These are phyloP conservation scores for Drosophila quadrilineata DNA, from an alignment of 1,140 invertebrate species.

Conservation along the genomic window DNA sequence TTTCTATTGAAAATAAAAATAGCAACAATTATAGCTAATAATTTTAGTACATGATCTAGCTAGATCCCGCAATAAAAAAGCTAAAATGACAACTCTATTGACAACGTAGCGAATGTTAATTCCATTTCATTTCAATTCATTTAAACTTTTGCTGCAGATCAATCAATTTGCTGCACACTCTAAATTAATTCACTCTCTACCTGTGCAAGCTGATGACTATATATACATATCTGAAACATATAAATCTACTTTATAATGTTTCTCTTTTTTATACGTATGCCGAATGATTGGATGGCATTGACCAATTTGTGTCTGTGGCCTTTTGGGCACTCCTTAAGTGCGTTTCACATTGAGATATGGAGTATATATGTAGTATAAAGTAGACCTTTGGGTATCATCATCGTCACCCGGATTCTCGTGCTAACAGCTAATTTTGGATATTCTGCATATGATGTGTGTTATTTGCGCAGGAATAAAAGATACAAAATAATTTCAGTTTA, in stretches of 20 bases:
- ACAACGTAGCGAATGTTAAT: conserved; percentile 25
- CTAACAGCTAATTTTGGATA: conserved; percentile 67
- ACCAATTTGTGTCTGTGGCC: neutral
- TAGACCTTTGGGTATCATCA: neutral
- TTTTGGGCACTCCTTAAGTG: conserved; percentile 46
- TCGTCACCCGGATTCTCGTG: conserved; percentile 39
- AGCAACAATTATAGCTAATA: too few species aligned
- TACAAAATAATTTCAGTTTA: conserved; percentile 45
- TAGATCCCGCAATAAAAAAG: too few species aligned
- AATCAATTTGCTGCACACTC: conserved; percentile 63
- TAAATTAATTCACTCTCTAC: conserved; percentile 12
- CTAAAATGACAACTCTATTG: too few species aligned
- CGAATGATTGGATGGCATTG: conserved; percentile 25
- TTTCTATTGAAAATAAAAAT: too few species aligned
- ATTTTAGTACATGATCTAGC: too few species aligned
- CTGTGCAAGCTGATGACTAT: too few species aligned
- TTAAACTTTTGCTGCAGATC: conserved; percentile 43
- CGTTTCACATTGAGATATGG: conserved; percentile 34
- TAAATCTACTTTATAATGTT: neutral
- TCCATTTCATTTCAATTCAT: conserved; percentile 23
- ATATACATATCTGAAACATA: too few species aligned
- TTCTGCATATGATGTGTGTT: conserved; percentile 70
- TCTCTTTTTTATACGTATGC: conserved; percentile 4
- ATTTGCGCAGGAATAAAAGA: conserved; percentile 28
- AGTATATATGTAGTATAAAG: too few species aligned